Evolutionary conservation across 2,797 vertebrate genomes (phyloP), one percentile per base, ranked within the genome.

Genomic region (Rhinichthys osculus): DNA sequence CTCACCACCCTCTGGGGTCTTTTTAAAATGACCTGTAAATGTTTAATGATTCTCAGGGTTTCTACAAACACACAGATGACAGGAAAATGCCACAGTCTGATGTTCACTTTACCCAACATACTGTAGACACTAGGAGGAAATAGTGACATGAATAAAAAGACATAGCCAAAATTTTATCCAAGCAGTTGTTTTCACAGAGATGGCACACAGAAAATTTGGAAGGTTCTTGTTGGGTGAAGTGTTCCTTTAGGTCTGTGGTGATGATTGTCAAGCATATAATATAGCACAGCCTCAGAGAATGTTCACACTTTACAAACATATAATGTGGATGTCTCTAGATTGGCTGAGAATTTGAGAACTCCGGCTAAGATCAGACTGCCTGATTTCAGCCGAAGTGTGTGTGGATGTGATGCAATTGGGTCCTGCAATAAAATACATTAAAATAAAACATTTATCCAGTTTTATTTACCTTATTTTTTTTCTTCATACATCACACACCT

Each of bases 21-120:
- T 59, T 83, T 84, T 84, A 84, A 87, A 85, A 87, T 87, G 85
- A 85, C 52, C 76, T 80, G 72, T 84, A 86, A 70, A 90, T 86
- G 71, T 85, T 87, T 88, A 85, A 88, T 84, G 80, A 82, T 27
- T 35, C 69, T 62, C 44, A 40, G 77, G 27, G 66, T 84, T 88
- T 83, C 30, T 33, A 66, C 64, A 76, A 74, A 33, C 57, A 44
- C 82, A 83, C 72, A 77, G 42, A 30, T 83, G 78, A 76, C 76
- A 52, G 59, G 73, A 57, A 78, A 82, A 88, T 85, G 67, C 80
- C 66, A 77, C 52, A 66, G 80, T 72, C 67, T 16, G 44, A 30
- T 30, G 80, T 74, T 82, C 77, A 73, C 66, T 66, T 85, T 42
- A n/a, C 50, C 85, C 70, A 30, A 78, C 44, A 87, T 54, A 54